Percentiles rank a stretch among this genome's conserved stretches.
Conservation (phyloP, 2,888 invertebrate species). For the Dasysyrphus tricinctus region DNA sequence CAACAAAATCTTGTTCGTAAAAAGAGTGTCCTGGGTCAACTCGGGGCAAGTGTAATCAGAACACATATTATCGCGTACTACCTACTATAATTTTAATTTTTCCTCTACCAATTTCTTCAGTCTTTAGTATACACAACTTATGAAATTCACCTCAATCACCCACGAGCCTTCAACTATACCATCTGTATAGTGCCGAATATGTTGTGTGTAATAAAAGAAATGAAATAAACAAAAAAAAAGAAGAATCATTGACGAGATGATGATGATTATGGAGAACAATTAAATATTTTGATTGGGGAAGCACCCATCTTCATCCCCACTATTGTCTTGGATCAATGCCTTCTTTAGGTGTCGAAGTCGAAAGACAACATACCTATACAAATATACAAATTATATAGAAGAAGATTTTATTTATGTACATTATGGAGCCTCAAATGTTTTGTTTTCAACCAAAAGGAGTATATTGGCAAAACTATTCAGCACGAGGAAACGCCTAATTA, state of each 20-base stretch:
- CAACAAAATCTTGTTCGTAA: too few species aligned
- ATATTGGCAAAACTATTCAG: conserved; percentile 57
- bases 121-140: not conserved
- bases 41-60: too few species aligned
- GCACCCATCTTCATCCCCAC: conserved; percentile 27
- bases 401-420: not conserved
- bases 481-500: conserved; percentile 65
- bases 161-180: conserved; percentile 37
- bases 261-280: conserved; percentile 70
- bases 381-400: not conserved
- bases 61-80: too few species aligned
- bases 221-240: conserved; percentile 65
- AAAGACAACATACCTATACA: conserved; percentile 21
- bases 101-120: not conserved
- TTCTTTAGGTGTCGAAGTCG: conserved; percentile 43
- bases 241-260: conserved; percentile 67
- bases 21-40: too few species aligned
- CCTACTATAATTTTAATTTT: too few species aligned
- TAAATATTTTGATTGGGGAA: conserved; percentile 68
- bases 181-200: conserved; percentile 67
- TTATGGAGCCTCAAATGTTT: conserved; percentile 46
- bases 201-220: conserved; percentile 66
- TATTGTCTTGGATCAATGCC: conserved; percentile 56
- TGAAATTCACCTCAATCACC: conserved; percentile 22
- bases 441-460: conserved; percentile 46